These are phyloP conservation scores for Melanchra persicariae DNA, from an alignment of 2,888 invertebrate species.

Conservation along the genomic window DNA sequence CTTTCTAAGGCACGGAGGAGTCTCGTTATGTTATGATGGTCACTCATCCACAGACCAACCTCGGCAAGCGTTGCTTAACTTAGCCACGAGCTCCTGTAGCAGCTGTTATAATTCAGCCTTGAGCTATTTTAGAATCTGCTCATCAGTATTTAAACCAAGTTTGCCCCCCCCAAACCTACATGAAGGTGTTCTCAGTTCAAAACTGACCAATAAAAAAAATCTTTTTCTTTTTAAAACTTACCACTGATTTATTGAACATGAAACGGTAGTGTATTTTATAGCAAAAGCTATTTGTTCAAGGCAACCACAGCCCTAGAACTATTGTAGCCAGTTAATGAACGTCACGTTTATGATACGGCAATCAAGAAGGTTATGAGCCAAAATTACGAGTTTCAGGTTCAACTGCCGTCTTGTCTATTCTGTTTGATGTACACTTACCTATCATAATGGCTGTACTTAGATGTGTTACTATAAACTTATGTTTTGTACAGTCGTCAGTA, in stretches of 20 bases:
- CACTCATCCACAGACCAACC: no score
- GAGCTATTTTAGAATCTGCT: no score
- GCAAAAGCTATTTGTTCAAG: not conserved
- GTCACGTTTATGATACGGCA: conserved; percentile 35
- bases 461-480: not conserved
- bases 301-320: conserved; percentile 3
- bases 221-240: not conserved
- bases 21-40: no score
- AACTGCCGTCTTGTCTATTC: conserved; percentile 39
- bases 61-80: no score
- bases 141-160: no score
- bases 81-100: no score
- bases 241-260: not conserved
- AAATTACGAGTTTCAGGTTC: conserved; percentile 48
- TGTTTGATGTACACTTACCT: conserved; percentile 43
- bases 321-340: conserved; percentile 38
- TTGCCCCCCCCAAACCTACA: no score
- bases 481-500: not conserved
- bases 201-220: no score
- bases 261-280: conserved; percentile 5
- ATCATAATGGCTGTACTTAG: not conserved
- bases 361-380: conserved; percentile 40
- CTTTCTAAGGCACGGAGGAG: no score
- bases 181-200: no score
- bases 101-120: no score